phyloP scores from a whole-genome alignment of 2,113 vertebrate genomes.

The Leuciscus idus region DNA sequence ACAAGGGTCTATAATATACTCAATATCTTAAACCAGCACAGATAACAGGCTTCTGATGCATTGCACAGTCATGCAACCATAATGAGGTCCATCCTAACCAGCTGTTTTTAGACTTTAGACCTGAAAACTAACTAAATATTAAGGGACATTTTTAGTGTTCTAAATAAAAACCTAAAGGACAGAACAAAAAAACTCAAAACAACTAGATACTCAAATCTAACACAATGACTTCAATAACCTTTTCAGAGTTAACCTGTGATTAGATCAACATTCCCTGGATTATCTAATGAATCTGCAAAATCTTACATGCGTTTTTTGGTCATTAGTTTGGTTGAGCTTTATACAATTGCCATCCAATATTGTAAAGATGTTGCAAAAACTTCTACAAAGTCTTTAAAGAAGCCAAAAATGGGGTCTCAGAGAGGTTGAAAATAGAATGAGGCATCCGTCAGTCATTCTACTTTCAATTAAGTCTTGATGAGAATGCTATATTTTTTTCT shows the following conservation, averaged over 20 bases:
- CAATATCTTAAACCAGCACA: too few species aligned
- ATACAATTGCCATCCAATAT: neutral
- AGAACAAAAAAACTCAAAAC: neutral
- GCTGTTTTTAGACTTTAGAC: too few species aligned
- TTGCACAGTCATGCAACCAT: too few species aligned
- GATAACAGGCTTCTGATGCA: too few species aligned
- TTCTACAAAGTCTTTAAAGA: neutral
- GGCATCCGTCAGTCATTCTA: too few species aligned
- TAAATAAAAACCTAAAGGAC: too few species aligned
- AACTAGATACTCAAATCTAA: neutral
- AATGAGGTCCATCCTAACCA: too few species aligned
- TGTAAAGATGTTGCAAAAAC: neutral
- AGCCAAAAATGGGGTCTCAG: neutral
- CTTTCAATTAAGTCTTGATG: neutral
- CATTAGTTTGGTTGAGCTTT: neutral
- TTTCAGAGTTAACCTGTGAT: neutral
- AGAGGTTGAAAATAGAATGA: neutral
- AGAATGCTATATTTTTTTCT: neutral
- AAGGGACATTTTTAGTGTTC: too few species aligned
- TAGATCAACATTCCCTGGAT: neutral
- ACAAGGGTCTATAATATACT: too few species aligned
- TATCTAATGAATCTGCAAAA: neutral
- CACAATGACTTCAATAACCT: too few species aligned
- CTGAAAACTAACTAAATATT: too few species aligned
- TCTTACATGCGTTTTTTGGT: neutral